These are phyloP conservation scores for Neodiprion fabricii DNA, from an alignment of 1,140 invertebrate genomes.

Conservation along the genomic window DNA sequence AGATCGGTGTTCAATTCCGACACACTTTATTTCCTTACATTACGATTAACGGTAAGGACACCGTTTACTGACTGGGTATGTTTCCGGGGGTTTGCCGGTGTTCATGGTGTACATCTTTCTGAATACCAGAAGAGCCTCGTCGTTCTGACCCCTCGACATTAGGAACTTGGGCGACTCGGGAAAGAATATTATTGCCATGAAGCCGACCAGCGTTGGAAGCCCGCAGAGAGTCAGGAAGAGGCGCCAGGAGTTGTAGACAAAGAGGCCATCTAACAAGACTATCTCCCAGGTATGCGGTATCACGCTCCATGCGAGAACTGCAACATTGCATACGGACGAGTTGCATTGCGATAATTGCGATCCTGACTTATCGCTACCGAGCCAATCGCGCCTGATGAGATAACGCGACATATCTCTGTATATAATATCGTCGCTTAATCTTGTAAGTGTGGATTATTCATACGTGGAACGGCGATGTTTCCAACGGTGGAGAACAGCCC, in stretches of 20 bases:
- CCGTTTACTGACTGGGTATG: slow-evolving; percentile 67
- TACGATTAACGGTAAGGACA: slow-evolving; percentile 14
- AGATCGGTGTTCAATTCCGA: not conserved
- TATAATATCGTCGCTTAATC: not conserved
- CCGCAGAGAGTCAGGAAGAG: slow-evolving; percentile 73
- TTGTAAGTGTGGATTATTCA: not conserved
- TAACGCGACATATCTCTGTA: slow-evolving; percentile 2
- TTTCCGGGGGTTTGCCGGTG: slow-evolving; percentile 65
- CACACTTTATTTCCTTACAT: slow-evolving; percentile 20
- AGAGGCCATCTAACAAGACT: slow-evolving; percentile 37
- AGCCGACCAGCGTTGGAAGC: slow-evolving; percentile 70
- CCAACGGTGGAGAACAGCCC: slow-evolving; percentile 62
- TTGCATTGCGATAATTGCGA: slow-evolving; percentile 24
- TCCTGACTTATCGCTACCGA: not conserved
- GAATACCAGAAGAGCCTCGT: slow-evolving; percentile 71
- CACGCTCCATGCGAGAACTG: slow-evolving; percentile 62
- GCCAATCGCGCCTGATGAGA: slow-evolving; percentile 12
- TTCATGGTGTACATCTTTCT: slow-evolving; percentile 67
- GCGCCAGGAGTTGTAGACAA: slow-evolving; percentile 74
- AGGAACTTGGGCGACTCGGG: slow-evolving; percentile 86
- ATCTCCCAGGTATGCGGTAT: slow-evolving; percentile 57
- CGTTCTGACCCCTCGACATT: slow-evolving; percentile 74
- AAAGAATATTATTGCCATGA: slow-evolving; percentile 68
- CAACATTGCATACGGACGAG: slow-evolving; percentile 2
- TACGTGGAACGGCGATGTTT: slow-evolving; percentile 51